A percentile compares a stretch with the other conserved stretches of the same genome.
Evolutionary conservation across 2,888 invertebrate species (phyloP).

Genomic region (Encarsia formosa): DNA sequence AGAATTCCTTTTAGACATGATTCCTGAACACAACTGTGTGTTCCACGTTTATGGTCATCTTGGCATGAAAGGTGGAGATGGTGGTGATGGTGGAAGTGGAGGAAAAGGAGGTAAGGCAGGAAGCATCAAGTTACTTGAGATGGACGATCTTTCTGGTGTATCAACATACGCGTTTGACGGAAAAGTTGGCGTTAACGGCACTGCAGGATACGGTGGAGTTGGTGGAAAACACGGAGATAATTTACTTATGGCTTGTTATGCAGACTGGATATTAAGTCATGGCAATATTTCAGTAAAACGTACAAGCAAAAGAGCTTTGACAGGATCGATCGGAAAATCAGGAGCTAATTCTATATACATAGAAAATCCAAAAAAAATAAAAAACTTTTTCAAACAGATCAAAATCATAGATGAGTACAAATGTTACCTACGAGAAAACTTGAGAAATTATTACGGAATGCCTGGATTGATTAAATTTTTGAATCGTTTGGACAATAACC

Average conservation of each 20-base stretch:
- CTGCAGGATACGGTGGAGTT: not conserved
- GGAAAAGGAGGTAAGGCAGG: not conserved
- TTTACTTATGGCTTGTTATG: not conserved
- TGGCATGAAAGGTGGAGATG: not conserved
- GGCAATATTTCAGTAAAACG: not conserved
- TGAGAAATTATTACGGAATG: no score
- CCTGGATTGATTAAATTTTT: no score
- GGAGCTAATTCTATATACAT: no score
- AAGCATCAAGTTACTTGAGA: not conserved
- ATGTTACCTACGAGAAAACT: no score
- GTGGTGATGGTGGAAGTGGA: not conserved
- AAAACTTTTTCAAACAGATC: no score
- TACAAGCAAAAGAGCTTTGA: not conserved
- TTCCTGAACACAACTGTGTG: not conserved
- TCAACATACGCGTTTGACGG: not conserved
- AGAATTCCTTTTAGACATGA: no score
- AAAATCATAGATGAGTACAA: no score
- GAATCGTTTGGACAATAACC: no score
- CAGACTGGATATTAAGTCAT: not conserved
- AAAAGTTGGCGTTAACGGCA: not conserved
- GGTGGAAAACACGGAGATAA: not conserved
- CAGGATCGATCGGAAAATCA: no score
- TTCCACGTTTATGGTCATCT: not conserved
- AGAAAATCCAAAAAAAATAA: no score
- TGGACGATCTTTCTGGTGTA: not conserved